phyloP scores from a whole-genome alignment of 2,797 vertebrate genomes.

The Arrhamphus sclerolepis region DNA sequence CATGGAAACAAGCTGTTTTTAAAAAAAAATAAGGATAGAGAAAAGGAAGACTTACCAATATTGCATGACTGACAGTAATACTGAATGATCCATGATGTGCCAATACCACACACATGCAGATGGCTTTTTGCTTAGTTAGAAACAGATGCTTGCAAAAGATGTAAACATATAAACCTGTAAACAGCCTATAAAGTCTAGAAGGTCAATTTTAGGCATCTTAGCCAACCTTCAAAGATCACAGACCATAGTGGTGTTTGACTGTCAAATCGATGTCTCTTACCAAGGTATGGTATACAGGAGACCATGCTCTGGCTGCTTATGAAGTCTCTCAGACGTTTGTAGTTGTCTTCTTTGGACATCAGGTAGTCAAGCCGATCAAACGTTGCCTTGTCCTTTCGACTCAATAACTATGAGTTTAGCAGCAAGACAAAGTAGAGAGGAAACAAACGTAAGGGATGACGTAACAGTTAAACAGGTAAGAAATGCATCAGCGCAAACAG shows the following conservation, averaged over 20 bases:
- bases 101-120: slow-evolving; percentile 1
- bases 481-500: neutral
- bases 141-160: neutral
- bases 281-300: slow-evolving; percentile 97
- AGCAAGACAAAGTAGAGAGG: neutral
- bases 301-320: slow-evolving; percentile 99
- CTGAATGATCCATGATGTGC: slow-evolving; percentile 7
- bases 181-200: slow-evolving; percentile 18
- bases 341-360: slow-evolving; percentile 99
- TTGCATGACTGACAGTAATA: slow-evolving; percentile 7
- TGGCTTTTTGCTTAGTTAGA: neutral
- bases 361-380: slow-evolving; percentile 98
- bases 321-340: slow-evolving; percentile 96
- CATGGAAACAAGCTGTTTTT: slow-evolving; percentile 4
- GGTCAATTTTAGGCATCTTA: neutral
- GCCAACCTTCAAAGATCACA: too few species aligned
- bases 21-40: slow-evolving; percentile 1
- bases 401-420: slow-evolving; percentile 83
- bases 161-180: slow-evolving; percentile 7
- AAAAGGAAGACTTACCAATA: neutral
- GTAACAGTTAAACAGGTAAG: neutral
- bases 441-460: neutral
- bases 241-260: neutral
- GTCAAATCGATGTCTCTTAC: slow-evolving; percentile 74
- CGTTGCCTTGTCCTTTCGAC: slow-evolving; percentile 96